These are phyloP conservation scores for Bombyx huttoni DNA, from an alignment of 2,888 invertebrate species.

Conservation along the genomic window DNA sequence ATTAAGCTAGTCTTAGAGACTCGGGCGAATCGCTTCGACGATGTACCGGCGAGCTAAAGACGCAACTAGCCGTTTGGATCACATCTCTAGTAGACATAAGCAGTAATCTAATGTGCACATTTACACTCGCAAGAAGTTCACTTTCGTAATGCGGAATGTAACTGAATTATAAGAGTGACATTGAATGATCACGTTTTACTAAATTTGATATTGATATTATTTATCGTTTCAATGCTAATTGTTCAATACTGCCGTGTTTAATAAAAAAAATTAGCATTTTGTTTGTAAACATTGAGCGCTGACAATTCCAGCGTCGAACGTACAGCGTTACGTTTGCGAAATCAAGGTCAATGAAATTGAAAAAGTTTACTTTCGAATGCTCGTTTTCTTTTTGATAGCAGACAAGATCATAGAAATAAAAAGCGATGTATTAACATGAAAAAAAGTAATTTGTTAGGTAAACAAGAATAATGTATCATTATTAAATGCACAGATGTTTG, in stretches of 20 bases:
- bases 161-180: background rate
- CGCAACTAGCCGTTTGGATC: too few species aligned
- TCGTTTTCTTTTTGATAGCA: slow-evolving; percentile 21
- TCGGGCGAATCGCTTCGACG: too few species aligned
- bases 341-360: slow-evolving; percentile 53
- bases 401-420: background rate
- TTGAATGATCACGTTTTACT: slow-evolving; percentile 5
- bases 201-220: slow-evolving; percentile 1
- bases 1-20: too few species aligned
- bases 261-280: slow-evolving; percentile 16
- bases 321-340: slow-evolving; percentile 32
- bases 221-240: background rate
- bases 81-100: too few species aligned
- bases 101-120: background rate
- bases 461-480: too few species aligned
- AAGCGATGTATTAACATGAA: background rate
- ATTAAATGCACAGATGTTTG: background rate
- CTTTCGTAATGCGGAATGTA: background rate
- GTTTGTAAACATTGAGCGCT: slow-evolving; percentile 38
- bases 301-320: slow-evolving; percentile 16
- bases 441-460: too few species aligned
- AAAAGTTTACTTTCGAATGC: slow-evolving; percentile 41
- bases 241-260: background rate
- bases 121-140: background rate
- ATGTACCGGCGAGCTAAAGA: too few species aligned